Evolutionary conservation across 2,888 invertebrate species (phyloP).

Genomic region (Glyphotaelius pellucidus): DNA sequence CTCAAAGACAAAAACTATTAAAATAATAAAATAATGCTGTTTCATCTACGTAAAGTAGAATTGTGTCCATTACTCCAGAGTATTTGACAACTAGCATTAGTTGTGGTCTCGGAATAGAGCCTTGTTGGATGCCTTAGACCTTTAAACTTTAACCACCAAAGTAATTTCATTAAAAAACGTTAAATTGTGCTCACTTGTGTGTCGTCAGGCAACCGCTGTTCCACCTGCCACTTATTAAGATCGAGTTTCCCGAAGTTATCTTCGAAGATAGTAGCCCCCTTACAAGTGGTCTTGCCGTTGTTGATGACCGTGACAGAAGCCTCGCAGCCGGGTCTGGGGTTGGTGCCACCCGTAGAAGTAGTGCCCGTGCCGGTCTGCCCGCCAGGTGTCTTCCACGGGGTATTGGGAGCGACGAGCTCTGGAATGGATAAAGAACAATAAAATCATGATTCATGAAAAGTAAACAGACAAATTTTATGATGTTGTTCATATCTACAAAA

Average conservation of each 20-base stretch:
- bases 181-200: constrained; percentile 69
- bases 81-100: background rate
- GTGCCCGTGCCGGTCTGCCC: background rate
- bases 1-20: constrained; percentile 75
- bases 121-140: background rate
- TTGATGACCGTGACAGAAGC: constrained; percentile 71
- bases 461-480: background rate
- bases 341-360: background rate
- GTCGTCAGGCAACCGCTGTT: constrained; percentile 77
- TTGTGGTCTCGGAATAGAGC: background rate
- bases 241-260: constrained; percentile 78
- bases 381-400: constrained; percentile 45
- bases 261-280: constrained; percentile 78
- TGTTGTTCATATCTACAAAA: no score
- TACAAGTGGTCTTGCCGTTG: constrained; percentile 72
- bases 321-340: constrained; percentile 39
- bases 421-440: constrained; percentile 2
- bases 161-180: background rate
- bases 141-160: background rate
- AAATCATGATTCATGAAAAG: background rate
- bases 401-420: constrained; percentile 54
- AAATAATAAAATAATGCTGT: background rate
- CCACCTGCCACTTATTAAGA: constrained; percentile 77
- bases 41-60: background rate
- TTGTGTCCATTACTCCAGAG: background rate